These are phyloP conservation scores for Anomalospiza imberbis DNA, from an alignment of 2,797 vertebrate species.

Conservation along the genomic window DNA sequence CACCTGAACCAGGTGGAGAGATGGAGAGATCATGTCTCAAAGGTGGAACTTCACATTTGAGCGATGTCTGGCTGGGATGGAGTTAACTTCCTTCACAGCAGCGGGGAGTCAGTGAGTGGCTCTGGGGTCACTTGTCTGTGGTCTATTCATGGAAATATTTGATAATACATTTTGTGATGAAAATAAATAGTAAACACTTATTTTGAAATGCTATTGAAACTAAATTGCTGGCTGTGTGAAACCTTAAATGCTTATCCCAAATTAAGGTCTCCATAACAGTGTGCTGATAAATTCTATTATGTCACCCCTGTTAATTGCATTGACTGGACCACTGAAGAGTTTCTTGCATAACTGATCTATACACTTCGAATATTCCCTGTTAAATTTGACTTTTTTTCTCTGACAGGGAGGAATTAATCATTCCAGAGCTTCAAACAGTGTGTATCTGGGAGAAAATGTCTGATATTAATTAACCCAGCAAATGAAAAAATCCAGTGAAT, in stretches of 20 bases:
- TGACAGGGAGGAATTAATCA: background rate
- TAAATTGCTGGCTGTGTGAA: background rate
- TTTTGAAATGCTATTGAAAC: background rate
- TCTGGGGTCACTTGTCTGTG: background rate
- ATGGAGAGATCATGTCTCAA: accelerated
- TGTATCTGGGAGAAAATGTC: background rate
- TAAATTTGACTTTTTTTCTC: background rate
- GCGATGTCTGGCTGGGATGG: background rate
- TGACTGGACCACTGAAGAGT: background rate
- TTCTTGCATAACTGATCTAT: background rate
- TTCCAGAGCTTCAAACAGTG: background rate
- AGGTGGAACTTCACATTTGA: background rate
- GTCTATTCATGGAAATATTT: background rate
- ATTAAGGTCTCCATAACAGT: background rate
- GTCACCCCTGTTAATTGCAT: background rate
- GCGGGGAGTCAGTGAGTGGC: accelerated
- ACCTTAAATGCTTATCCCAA: background rate
- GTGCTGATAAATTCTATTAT: background rate
- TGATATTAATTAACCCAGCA: background rate
- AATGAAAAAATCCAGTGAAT: background rate
- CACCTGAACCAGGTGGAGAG: background rate
- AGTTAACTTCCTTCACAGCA: background rate
- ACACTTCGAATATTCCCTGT: background rate
- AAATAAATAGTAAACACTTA: background rate
- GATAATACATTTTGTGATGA: background rate